Evolutionary conservation across 2,888 invertebrate genomes (phyloP), one percentile per base, ranked within the genome.

Genomic region (Myopa tessellatipennis): DNA sequence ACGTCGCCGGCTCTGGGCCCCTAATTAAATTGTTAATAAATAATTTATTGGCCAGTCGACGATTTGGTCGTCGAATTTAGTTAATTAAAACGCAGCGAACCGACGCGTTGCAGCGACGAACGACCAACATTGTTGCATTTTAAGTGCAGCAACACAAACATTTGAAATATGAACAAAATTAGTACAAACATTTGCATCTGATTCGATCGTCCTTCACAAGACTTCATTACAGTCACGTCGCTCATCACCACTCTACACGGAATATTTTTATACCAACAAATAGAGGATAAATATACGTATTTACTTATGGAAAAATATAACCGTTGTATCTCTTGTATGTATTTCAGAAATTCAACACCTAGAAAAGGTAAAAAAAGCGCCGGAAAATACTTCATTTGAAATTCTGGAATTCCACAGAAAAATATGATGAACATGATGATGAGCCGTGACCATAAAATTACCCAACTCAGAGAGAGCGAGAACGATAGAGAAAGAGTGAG

Each of bases 51-150:
- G 7, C n/a, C 40, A 14, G 26, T 45, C 16, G 52, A 34, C 70
- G 50, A 45, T 40, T 61, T 52, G 50, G 52, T 74, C 14, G 36
- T 34, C 26, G 50, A 67, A 68, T 74, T 74, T 58, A 67, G 36
- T 67, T 74, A 68, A 74, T 74, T 67, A 68, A 74, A 74, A 74
- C 38, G 67, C 74, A 74, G 16, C 45, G 67, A 67, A 65, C 74
- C 74, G 45, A 40, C 40, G 61, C n/a, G 58, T 14, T 34, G 55
- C 36, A 34, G 63, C 60, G 26, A 26, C 26, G 26, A 26, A 26
- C 26, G 26, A 26, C 26, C 26, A 26, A 26, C 26, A 26, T 26
- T 55, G 55, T 38, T 73, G 73, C 61, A 61, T 38, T 45, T 61
- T 73, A 6, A 6, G 61, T 67, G 40, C 55, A 55, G 40, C 55